Evolutionary conservation across 2,113 vertebrate species (phyloP).

Genomic region (Emydocephalus ijimae): DNA sequence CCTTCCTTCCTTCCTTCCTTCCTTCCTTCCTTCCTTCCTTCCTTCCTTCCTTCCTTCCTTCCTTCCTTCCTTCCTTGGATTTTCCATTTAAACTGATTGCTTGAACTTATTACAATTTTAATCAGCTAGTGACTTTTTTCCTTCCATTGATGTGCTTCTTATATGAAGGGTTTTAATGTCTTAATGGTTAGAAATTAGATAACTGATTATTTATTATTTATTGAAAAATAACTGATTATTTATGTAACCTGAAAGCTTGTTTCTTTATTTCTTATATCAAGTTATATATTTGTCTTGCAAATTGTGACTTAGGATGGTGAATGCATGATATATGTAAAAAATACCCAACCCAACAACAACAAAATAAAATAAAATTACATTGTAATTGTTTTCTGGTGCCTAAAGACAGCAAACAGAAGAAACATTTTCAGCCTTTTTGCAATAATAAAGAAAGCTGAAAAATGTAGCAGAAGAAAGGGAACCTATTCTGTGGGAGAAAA

Average conservation of each 20-base stretch:
- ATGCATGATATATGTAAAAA: not conserved
- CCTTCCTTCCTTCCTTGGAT: too few relatives aligned
- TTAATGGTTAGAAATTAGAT: not conserved
- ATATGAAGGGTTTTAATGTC: not conserved
- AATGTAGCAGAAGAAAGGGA: not conserved
- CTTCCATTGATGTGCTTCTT: not conserved
- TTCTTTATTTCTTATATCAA: not conserved
- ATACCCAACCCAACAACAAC: too few relatives aligned
- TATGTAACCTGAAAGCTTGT: not conserved
- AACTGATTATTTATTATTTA: not conserved
- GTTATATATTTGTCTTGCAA: not conserved
- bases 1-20: too few relatives aligned
- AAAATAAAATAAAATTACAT: too few relatives aligned
- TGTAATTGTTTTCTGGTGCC: not conserved
- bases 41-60: too few relatives aligned
- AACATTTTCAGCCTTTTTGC: not conserved
- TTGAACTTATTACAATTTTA: not conserved
- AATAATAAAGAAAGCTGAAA: not conserved
- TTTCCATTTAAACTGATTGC: too few relatives aligned
- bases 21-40: too few relatives aligned
- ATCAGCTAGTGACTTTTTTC: not conserved
- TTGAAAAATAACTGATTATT: too few relatives aligned
- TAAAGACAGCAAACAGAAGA: not conserved
- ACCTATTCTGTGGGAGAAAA: not conserved
- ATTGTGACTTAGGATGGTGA: not conserved